Evolutionary conservation across 2,888 invertebrate species (phyloP).

Genomic region (Myopa tessellatipennis): DNA sequence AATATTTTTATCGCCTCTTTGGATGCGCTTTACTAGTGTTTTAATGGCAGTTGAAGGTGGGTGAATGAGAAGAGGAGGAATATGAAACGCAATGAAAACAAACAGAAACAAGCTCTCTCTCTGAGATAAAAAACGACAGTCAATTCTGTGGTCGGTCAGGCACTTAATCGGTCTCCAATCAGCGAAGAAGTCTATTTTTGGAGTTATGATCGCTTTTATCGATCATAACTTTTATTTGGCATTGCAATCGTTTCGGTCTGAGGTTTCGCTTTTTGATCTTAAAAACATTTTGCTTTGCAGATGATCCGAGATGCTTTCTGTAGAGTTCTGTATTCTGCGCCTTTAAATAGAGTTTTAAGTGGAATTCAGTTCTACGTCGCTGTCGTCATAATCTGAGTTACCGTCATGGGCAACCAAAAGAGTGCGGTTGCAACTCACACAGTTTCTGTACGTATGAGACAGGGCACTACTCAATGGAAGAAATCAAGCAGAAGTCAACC

Average conservation of each 20-base stretch:
- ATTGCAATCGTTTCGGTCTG: too few species aligned
- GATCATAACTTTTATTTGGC: too few species aligned
- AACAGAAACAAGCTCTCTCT: not conserved
- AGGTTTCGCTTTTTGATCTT: not conserved
- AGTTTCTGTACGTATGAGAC: not conserved
- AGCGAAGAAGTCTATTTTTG: not conserved
- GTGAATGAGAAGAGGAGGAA: not conserved
- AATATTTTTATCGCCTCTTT: conserved; percentile 36
- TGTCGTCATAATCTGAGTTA: too few species aligned
- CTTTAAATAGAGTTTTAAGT: too few species aligned
- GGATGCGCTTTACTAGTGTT: conserved; percentile 32
- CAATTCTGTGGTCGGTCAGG: not conserved
- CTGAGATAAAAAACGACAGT: not conserved
- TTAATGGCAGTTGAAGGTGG: conserved; percentile 14
- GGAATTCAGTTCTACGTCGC: too few species aligned
- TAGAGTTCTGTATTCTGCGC: too few species aligned
- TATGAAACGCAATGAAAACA: conserved; percentile 5
- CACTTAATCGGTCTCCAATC: not conserved
- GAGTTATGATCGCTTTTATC: not conserved
- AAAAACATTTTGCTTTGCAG: not conserved
- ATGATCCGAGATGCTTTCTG: not conserved
- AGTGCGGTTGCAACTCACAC: not conserved
- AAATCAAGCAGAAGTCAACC: not conserved
- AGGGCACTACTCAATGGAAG: too few species aligned
- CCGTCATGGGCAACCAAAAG: too few species aligned